Conservation (phyloP, 2,113 vertebrate species). For the Ibidorhyncha struthersii region DNA sequence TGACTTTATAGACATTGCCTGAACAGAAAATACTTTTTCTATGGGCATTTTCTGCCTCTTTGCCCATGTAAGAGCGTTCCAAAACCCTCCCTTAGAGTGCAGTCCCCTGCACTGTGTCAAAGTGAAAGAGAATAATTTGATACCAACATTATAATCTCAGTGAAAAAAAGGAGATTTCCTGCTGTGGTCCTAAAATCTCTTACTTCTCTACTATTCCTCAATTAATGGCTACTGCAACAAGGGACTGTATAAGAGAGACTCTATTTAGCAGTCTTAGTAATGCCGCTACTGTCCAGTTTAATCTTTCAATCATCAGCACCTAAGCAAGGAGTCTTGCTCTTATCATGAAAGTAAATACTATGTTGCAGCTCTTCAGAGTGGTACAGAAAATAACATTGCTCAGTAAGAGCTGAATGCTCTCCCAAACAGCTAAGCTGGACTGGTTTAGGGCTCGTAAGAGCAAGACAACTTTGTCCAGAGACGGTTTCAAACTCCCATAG, state of each 20-base stretch:
- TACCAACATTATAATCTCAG: neutral
- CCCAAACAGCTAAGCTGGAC: neutral
- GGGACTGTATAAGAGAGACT: neutral
- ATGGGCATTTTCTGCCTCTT: neutral
- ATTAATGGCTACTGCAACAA: neutral
- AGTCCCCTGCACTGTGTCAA: fast-evolving
- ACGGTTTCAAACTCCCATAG: neutral
- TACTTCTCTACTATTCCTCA: neutral
- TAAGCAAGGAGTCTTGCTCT: neutral
- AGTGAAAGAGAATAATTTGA: neutral
- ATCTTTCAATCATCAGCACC: neutral
- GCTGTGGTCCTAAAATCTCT: neutral
- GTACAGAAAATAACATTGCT: neutral
- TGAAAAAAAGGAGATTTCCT: neutral
- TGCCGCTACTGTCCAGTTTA: neutral
- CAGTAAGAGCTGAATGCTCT: fast-evolving
- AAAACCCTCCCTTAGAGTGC: neutral
- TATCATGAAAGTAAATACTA: neutral
- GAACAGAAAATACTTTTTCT: neutral
- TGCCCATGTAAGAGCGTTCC: neutral
- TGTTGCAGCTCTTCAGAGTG: neutral
- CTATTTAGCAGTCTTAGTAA: neutral
- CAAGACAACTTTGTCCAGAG: neutral
- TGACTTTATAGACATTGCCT: neutral
- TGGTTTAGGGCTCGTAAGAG: neutral